Conservation (phyloP, 2,888 invertebrate genomes). For the Brenthis daphne region DNA sequence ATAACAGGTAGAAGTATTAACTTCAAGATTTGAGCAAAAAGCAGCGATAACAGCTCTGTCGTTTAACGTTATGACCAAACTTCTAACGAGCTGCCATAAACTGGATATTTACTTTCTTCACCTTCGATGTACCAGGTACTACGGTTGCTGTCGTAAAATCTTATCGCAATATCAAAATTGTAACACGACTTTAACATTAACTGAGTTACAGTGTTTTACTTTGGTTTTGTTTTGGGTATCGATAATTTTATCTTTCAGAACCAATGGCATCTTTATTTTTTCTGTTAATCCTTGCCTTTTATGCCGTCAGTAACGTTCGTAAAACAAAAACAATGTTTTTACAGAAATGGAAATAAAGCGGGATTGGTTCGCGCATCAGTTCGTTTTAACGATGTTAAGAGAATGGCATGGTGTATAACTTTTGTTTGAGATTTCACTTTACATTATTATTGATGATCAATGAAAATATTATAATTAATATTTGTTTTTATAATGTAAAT, state of each 20-base stretch:
- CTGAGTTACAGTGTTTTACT: conserved; percentile 15
- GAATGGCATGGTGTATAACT: conserved; percentile 2
- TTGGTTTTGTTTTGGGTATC: background rate
- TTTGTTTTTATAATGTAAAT: no score
- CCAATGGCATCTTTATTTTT: conserved; percentile 17
- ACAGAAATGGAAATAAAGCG: conserved; percentile 15
- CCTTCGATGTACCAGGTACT: conserved; percentile 55
- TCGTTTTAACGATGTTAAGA: conserved; percentile 7
- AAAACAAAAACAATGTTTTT: conserved; percentile 17
- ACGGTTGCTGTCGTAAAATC: conserved; percentile 58
- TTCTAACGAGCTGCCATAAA: conserved; percentile 78
- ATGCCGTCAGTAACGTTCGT: background rate
- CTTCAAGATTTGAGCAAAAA: conserved; percentile 66
- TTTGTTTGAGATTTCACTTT: background rate
- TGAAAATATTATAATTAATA: no score
- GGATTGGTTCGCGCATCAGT: conserved; percentile 19
- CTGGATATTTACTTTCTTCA: conserved; percentile 71
- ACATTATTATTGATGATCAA: background rate
- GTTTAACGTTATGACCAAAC: conserved; percentile 72
- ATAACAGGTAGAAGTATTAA: conserved; percentile 66
- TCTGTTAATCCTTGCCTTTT: conserved; percentile 14
- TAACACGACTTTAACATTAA: conserved; percentile 31
- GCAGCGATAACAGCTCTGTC: conserved; percentile 64
- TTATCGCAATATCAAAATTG: conserved; percentile 50
- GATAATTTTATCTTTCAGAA: background rate